Percentiles rank a stretch among this genome's conserved stretches.
Conservation (phyloP, 2,113 vertebrate genomes). For the Thalassarche chlororhynchos region DNA sequence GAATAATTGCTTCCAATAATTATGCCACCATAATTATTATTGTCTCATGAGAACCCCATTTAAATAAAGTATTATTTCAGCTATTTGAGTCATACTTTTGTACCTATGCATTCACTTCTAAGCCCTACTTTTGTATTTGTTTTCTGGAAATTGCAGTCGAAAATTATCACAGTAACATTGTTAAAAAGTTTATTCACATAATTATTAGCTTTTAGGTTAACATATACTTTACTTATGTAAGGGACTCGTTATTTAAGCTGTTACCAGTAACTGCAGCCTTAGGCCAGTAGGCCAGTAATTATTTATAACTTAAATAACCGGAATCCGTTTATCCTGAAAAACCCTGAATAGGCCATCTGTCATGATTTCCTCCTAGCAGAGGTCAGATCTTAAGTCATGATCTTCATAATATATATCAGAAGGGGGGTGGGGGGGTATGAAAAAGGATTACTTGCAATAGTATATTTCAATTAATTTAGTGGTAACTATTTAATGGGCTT, state of each 20-base stretch:
- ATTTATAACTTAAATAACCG: conserved; percentile 24
- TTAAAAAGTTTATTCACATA: not conserved
- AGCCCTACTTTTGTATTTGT: not conserved
- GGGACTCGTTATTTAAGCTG: conserved; percentile 7
- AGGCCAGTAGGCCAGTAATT: conserved; percentile 30
- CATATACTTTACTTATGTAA: conserved; percentile 17
- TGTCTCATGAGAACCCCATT: not conserved
- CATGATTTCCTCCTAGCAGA: not conserved
- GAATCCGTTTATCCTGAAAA: conserved; percentile 46
- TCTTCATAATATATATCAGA: not conserved
- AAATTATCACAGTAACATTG: not conserved
- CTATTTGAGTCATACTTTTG: not conserved
- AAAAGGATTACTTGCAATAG: not conserved
- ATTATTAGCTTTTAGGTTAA: not conserved
- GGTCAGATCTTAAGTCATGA: not conserved
- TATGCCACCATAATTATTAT: not conserved
- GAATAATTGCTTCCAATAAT: not conserved
- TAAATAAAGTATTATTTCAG: not conserved
- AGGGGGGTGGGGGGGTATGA: rapidly evolving
- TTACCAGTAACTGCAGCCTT: not conserved
- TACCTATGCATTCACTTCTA: not conserved
- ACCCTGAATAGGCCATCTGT: conserved; percentile 2
- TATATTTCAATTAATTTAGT: not conserved
- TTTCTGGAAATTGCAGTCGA: not conserved
- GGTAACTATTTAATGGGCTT: not conserved